A percentile compares a stretch with the other conserved stretches of the same genome.
These are phyloP conservation scores for Tipula helvola DNA, from an alignment of 2,888 invertebrate species.

Conservation along the genomic window DNA sequence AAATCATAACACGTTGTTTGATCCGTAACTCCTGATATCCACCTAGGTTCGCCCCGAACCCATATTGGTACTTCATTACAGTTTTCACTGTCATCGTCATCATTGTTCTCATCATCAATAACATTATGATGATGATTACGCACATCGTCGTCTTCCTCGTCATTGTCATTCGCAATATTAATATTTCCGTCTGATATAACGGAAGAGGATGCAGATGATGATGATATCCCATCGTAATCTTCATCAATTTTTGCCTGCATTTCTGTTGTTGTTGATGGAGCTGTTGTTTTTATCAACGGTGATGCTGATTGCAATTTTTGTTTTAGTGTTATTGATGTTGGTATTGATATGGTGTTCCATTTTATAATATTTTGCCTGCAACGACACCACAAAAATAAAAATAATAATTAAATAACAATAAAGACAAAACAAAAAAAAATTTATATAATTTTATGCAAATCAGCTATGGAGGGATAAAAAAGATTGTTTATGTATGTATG, in stretches of 20 bases:
- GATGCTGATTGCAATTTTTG: not conserved
- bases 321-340: not conserved
- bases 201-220: not conserved
- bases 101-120: conserved; percentile 10
- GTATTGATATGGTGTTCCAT: not conserved
- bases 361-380: not conserved
- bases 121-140: not conserved
- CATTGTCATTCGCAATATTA: not conserved
- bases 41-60: conserved; percentile 62
- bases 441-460: not conserved
- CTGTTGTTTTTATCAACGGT: not conserved
- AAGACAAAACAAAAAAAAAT: not conserved
- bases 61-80: conserved; percentile 62
- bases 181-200: not conserved
- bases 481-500: not conserved
- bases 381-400: not conserved
- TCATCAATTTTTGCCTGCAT: not conserved
- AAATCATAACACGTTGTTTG: conserved; percentile 71
- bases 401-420: not conserved
- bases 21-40: conserved; percentile 65
- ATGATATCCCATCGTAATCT: not conserved
- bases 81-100: conserved; percentile 21
- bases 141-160: conserved; percentile 12
- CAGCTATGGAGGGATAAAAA: not conserved
- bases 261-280: not conserved